Conservation (phyloP, 2,888 invertebrate species). For the Sisyra terminalis region DNA sequence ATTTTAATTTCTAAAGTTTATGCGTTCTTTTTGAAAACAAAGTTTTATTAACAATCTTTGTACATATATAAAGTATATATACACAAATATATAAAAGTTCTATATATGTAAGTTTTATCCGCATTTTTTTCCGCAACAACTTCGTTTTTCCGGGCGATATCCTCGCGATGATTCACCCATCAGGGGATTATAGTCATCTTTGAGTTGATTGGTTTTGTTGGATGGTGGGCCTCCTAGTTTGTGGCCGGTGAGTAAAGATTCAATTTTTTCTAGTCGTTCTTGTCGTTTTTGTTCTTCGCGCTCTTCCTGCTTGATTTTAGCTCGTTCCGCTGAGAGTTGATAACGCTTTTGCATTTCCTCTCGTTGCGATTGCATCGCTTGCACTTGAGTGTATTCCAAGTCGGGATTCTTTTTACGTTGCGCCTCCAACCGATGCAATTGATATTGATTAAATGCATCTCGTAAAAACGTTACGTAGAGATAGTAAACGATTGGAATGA, state of each 20-base stretch:
- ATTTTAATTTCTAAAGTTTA: too few relatives aligned
- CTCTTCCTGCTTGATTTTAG: slow-evolving; percentile 23
- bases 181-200: slow-evolving; percentile 23
- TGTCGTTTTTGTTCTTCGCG: slow-evolving; percentile 20
- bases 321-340: slow-evolving; percentile 19
- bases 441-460: neutral
- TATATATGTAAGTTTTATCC: slow-evolving; percentile 14
- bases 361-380: slow-evolving; percentile 23
- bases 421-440: slow-evolving; percentile 23
- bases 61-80: too few relatives aligned
- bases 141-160: slow-evolving; percentile 22
- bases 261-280: slow-evolving; percentile 15
- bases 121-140: slow-evolving; percentile 24
- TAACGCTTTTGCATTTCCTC: slow-evolving; percentile 28
- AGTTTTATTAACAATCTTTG: too few relatives aligned
- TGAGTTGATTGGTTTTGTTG: slow-evolving; percentile 8
- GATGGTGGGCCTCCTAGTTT: slow-evolving; percentile 20
- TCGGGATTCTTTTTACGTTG: slow-evolving; percentile 33
- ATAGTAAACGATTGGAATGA: neutral
- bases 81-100: too few relatives aligned
- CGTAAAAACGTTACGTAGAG: neutral
- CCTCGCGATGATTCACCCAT: slow-evolving; percentile 21
- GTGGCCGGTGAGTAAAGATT: slow-evolving; percentile 14
- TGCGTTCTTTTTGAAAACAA: too few relatives aligned
- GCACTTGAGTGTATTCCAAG: slow-evolving; percentile 20